These are phyloP conservation scores for Andrena haemorrhoa DNA, from an alignment of 2,888 invertebrate genomes.

Conservation along the genomic window DNA sequence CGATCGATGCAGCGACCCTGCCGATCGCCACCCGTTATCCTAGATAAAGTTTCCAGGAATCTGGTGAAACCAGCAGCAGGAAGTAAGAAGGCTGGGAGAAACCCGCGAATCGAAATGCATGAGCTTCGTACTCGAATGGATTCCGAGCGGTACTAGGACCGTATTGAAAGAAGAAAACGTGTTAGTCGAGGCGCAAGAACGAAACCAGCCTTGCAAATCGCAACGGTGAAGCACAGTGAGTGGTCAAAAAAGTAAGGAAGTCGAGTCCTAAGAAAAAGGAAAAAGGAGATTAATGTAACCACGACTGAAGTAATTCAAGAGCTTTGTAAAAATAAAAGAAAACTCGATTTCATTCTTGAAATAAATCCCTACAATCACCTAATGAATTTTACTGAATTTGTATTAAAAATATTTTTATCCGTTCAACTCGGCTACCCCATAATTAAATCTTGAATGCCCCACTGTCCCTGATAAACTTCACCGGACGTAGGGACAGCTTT, in stretches of 20 bases:
- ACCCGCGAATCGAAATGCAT: slow-evolving; percentile 17
- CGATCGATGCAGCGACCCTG: slow-evolving; percentile 2
- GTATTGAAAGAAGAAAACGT: slow-evolving; percentile 17
- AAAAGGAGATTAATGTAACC: too few species aligned
- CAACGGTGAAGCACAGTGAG: not conserved
- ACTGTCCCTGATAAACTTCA: too few species aligned
- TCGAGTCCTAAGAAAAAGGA: not conserved
- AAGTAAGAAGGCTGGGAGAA: slow-evolving; percentile 31
- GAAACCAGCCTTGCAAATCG: not conserved
- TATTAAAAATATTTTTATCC: too few species aligned
- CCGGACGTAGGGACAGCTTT: too few species aligned
- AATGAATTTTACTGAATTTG: too few species aligned
- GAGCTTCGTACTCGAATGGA: slow-evolving; percentile 26
- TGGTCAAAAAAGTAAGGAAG: not conserved
- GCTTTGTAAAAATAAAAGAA: too few species aligned
- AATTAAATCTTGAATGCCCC: too few species aligned
- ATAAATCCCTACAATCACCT: too few species aligned
- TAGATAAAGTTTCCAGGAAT: slow-evolving; percentile 53
- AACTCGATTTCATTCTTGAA: too few species aligned
- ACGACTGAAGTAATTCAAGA: too few species aligned
- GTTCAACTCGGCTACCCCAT: too few species aligned
- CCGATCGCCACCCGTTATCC: slow-evolving; percentile 34
- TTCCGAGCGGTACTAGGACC: not conserved
- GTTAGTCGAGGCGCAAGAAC: not conserved
- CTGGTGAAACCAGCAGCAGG: slow-evolving; percentile 36